Conservation (phyloP, 2,888 invertebrate species). For the Himalopsyche anomala region DNA sequence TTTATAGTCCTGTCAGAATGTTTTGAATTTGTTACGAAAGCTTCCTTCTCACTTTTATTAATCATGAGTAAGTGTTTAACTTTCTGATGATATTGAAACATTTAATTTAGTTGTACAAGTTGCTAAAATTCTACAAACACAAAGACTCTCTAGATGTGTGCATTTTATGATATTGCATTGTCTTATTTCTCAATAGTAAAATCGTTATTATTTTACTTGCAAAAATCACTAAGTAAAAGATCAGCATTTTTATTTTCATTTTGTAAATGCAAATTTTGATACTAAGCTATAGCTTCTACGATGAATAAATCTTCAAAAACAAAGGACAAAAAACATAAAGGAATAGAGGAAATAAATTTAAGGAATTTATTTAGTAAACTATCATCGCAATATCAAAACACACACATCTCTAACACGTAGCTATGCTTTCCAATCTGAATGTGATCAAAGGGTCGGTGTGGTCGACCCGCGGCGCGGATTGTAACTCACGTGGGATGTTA, state of each 20-base stretch:
- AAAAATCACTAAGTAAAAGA: too few relatives aligned
- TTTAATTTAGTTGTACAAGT: neutral
- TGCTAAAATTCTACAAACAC: conserved; percentile 1
- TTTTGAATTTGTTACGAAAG: neutral
- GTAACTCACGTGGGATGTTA: conserved; percentile 48
- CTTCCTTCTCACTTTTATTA: neutral
- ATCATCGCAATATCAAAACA: neutral
- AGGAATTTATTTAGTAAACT: too few relatives aligned
- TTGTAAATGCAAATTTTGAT: too few relatives aligned
- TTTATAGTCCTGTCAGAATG: neutral
- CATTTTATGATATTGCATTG: neutral
- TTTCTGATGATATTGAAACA: neutral
- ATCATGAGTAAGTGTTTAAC: neutral
- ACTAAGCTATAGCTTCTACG: too few relatives aligned
- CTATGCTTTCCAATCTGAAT: neutral
- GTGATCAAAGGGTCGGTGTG: neutral
- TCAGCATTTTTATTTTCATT: too few relatives aligned
- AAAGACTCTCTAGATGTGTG: neutral
- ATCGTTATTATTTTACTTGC: too few relatives aligned
- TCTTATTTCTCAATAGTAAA: neutral
- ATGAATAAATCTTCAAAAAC: too few relatives aligned
- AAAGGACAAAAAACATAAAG: too few relatives aligned
- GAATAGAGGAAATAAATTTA: too few relatives aligned
- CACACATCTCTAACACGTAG: neutral
- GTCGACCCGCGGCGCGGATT: neutral